Evolutionary conservation across 2,113 vertebrate genomes (phyloP).

Genomic region (Coracopsis vasa): DNA sequence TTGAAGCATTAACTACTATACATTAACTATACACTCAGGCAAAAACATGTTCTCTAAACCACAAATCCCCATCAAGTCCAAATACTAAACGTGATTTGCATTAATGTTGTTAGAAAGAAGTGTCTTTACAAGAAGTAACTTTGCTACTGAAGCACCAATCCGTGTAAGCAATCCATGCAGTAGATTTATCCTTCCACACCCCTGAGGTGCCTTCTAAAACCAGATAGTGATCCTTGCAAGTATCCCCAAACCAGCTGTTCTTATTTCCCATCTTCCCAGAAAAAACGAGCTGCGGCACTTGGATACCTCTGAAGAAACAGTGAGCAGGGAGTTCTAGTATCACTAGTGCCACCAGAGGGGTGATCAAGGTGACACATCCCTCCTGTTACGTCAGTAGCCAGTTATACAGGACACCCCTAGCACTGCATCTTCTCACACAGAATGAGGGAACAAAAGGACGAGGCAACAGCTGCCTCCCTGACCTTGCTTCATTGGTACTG

Average conservation of each 20-base stretch:
- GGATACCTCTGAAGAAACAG: not conserved
- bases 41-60: not conserved
- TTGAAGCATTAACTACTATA: not conserved
- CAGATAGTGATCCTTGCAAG: not conserved
- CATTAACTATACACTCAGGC: not conserved
- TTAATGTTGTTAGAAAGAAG: not conserved
- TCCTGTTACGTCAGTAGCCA: not conserved
- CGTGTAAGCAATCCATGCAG: fast-evolving
- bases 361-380: not conserved
- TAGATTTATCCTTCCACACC: not conserved
- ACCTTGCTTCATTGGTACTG: not conserved
- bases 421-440: not conserved
- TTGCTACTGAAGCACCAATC: not conserved
- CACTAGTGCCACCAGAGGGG: fast-evolving
- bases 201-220: not conserved
- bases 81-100: not conserved
- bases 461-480: not conserved
- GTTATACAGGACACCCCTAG: not conserved
- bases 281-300: not conserved
- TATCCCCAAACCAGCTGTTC: not conserved
- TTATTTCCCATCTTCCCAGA: not conserved
- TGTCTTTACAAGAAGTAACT: not conserved
- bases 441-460: fast-evolving
- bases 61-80: not conserved
- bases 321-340: not conserved